A percentile compares a stretch with the other conserved stretches of the same genome.
phyloP scores from a whole-genome alignment of 2,113 vertebrate genomes.

The Ovibos moschatus region DNA sequence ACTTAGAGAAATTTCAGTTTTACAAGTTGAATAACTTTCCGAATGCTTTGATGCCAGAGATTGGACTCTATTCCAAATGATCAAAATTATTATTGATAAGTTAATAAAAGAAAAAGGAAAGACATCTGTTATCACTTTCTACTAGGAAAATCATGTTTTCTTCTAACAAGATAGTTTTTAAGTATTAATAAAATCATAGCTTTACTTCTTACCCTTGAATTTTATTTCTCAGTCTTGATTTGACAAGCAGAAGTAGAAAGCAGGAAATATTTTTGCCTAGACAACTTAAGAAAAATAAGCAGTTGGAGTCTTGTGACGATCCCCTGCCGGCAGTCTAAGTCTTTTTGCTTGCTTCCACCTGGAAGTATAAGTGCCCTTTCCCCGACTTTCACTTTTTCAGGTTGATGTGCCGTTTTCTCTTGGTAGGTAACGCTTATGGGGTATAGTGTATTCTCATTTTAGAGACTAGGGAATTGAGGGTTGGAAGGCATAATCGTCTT shows the following conservation, averaged over 20 bases:
- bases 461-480: neutral
- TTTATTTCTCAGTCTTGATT: constrained; percentile 19
- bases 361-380: neutral
- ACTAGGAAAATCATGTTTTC: neutral
- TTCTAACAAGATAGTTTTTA: neutral
- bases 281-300: neutral
- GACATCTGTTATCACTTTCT: neutral
- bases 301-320: neutral
- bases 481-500: neutral
- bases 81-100: constrained; percentile 26
- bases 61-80: neutral
- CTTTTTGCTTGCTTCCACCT: neutral
- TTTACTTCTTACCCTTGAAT: neutral
- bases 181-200: neutral
- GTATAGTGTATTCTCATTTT: neutral
- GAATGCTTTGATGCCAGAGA: neutral
- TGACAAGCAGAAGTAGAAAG: neutral
- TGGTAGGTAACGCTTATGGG: neutral
- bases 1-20: neutral
- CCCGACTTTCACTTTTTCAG: neutral
- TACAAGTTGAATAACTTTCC: neutral
- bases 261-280: neutral
- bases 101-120: neutral
- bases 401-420: neutral
- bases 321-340: neutral